Evolutionary conservation across 2,888 invertebrate genomes (phyloP).

Genomic region (Chydorus sphaericus): DNA sequence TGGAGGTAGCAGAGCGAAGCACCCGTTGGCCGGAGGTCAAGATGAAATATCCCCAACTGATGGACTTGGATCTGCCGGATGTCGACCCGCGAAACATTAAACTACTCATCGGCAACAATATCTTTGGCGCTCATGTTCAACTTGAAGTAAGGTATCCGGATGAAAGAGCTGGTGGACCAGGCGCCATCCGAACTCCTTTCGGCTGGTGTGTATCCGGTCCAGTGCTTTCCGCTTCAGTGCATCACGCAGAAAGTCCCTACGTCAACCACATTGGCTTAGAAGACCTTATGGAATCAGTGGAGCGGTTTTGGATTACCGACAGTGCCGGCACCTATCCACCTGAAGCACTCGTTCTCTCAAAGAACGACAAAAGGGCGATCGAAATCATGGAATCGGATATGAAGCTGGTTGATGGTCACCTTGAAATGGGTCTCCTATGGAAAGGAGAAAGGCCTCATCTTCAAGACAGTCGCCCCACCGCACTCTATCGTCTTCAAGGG

Average conservation of each 20-base stretch:
- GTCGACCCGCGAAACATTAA: not conserved
- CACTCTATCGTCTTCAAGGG: not conserved
- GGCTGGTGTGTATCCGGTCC: not conserved
- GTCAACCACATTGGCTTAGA: not conserved
- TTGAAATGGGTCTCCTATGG: conserved; percentile 3
- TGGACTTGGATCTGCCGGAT: not conserved
- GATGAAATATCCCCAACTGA: not conserved
- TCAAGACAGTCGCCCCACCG: not conserved
- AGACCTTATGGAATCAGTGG: not conserved
- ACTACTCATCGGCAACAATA: not conserved
- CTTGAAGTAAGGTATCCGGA: not conserved
- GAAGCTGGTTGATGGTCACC: not conserved
- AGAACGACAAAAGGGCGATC: not conserved
- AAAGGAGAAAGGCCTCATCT: not conserved
- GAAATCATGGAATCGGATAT: not conserved
- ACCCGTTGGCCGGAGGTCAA: not conserved
- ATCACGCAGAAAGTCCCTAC: not conserved
- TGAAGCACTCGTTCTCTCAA: not conserved
- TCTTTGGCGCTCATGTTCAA: not conserved
- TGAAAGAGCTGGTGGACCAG: not conserved
- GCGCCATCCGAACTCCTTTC: not conserved
- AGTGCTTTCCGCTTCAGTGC: not conserved
- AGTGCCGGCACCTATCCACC: not conserved
- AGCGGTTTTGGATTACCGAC: not conserved
- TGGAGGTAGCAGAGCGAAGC: not conserved